Evolutionary conservation across 2,113 vertebrate species (phyloP), one percentile per base, ranked within the genome.

Genomic region (Tenebrosternarchus preto): DNA sequence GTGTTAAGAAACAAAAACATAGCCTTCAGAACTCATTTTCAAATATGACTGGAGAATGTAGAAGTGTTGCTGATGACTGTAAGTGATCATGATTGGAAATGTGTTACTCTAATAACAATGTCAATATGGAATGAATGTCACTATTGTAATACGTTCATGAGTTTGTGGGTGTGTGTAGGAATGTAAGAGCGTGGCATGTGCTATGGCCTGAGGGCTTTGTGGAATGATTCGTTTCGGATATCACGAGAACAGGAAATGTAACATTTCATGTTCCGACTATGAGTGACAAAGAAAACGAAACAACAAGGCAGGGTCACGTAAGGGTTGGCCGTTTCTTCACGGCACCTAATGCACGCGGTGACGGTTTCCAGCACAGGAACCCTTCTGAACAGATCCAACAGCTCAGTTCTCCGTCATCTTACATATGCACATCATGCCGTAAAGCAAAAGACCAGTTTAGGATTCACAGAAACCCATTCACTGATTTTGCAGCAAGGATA

Each of bases 141-240:
- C 5, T 27, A 17, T 19, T 29, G 19, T 3, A 16, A 59, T 66
- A 57, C 63, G 24, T 6, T 16, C 46, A 66, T 36, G 4, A 33
- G 19, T 33, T 29, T 29, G 57, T 27, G 46, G 43, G 78, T 56
- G 70, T 39, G 60, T 39, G 15, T 24, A 80, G 69, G 78, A 80
- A 73, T 80, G 59, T 24, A 16, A n/a, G n/a, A n/a, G 53, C 69
- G 71, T 61, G 50, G 29, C n/a, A 29, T 20, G 61, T 78, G 70
- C 20, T 12, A 17, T 78, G 73, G 74, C 59, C 55, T 46, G 7
- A 2, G 8, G 6, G 16, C 43, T 76, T 80, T 73, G 69, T 73
- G 16, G 31, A 39, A 60, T 73, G 27, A 56, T 55, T 31, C 57
- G 60, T 31, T 50, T 50, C 68, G 33, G 20, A 66, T 72, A 27